phyloP scores from a whole-genome alignment of 2,113 vertebrate genomes.

The Hemibagrus wyckioides region DNA sequence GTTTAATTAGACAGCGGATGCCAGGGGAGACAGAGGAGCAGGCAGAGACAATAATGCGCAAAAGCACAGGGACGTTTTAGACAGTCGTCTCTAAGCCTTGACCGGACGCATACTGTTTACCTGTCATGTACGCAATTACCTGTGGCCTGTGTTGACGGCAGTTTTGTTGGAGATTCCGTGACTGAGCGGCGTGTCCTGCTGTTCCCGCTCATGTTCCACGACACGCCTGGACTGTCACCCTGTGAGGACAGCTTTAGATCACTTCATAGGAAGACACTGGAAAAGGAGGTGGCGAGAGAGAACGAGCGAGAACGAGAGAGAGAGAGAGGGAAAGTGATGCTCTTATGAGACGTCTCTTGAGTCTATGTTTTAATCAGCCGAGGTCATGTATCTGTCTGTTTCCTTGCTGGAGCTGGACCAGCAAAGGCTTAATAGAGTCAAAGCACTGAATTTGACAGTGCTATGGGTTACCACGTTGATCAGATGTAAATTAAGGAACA shows the following conservation, averaged over 20 bases:
- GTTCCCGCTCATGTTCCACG: constrained; percentile 37
- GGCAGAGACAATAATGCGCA: constrained; percentile 30
- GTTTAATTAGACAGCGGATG: constrained; percentile 68
- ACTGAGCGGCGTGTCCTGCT: constrained; percentile 49
- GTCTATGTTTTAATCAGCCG: constrained; percentile 57
- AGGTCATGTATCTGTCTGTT: constrained; percentile 49
- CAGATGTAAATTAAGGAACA: not conserved
- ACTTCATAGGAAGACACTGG: not conserved
- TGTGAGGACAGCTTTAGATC: constrained; percentile 28
- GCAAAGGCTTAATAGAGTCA: constrained; percentile 53
- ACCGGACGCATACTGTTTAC: constrained; percentile 54
- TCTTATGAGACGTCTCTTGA: not conserved
- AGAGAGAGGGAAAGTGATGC: not conserved
- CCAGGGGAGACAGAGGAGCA: constrained; percentile 52
- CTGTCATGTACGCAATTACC: constrained; percentile 59
- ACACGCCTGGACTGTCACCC: constrained; percentile 28
- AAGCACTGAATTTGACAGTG: constrained; percentile 27
- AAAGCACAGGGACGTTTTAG: constrained; percentile 42
- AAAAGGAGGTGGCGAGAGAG: not conserved
- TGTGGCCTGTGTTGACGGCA: constrained; percentile 37
- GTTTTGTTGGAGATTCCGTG: constrained; percentile 36
- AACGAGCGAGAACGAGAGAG: no score
- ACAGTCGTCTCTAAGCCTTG: constrained; percentile 28
- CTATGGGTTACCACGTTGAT: not conserved
- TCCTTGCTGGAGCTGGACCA: constrained; percentile 34